Base-by-base conservation (phyloP, 2,888 invertebrate genomes). In the Drosophila stalkeri region DNA sequence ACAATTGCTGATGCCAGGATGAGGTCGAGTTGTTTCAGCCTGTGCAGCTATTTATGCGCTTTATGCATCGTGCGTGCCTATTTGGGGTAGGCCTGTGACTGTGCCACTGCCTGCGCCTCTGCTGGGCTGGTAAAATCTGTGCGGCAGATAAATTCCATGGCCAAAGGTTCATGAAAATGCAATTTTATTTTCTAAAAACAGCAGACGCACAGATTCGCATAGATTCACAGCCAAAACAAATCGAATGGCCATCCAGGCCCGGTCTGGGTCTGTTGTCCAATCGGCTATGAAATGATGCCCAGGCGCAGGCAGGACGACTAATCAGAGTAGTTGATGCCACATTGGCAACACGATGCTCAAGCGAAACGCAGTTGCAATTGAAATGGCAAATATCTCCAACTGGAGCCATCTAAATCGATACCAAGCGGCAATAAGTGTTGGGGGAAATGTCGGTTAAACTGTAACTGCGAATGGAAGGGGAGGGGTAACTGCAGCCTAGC, bases 131-230 rank as follows among this genome's bases (percentile, higher is more conserved):
- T 64, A 67, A 90, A 91, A 91, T 91, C 90, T 91, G 82, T 87
- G 86, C 81, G 74, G 70, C 89, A 89, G 89, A 86, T 87, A 87
- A 87, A 87, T 87, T 87, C 75, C 78, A 27, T 66, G 82, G 77
- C 81, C 76, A 85, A 87, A 83, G 90, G 91, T 92, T 91, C 91
- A 92, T 92, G 91, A 92, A 91, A 92, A 92, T 91, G 91, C 91
- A 92, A 92, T 91, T 91, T 91, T 90, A 92, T 90, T 91, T 91
- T 85, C 80, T 81, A 90, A 90, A 77, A 86, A 88, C 84, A 88
- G 49, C 73, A 82, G 69, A 86, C 84, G 76, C 75, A 81, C 81
- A 39, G 39, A 73, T 75, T 75, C 69, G 77, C 47, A 37, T 54
- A 55, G 27, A 27, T 27, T 27, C 61, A 71, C 68, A 54, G 39